Evolutionary conservation across 2,888 invertebrate genomes (phyloP), one percentile per base, ranked within the genome.

Genomic region (Mechanitis messenoides): DNA sequence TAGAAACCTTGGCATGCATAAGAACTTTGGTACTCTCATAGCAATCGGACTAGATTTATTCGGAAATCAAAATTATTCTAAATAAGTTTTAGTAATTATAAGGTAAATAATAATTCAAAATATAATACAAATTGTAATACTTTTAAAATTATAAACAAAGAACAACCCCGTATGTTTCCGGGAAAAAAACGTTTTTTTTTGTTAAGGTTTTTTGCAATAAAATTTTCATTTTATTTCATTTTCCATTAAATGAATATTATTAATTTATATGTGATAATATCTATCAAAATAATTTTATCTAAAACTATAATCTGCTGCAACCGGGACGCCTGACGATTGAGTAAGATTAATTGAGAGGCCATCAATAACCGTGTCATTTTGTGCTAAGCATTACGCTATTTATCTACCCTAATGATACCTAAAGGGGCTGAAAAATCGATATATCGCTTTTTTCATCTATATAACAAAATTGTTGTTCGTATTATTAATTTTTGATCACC

Each of bases 291-390:
- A 6, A 50, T 50, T 50, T 50, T 31, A 31, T 50, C 50, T 50
- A 42, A 38, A 42, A 42, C 42, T 50, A 50, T 50, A 50, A 50
- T 50, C 50, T 31, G 31, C n/a, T 31, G 50, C 50, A 63, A 54
- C 56, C 57, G 53, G 46, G 55, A 54, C 59, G 59, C 46, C 50
- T 45, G 64, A 61, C 62, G 68, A 65, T 59, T 72, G 74, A 74
- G 71, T 62, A 75, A 75, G 76, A 76, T 75, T 74, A 73, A 76
- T 75, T 69, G 72, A 64, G 56, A 59, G 28, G 68, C 67, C 74
- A 76, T 75, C 76, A 75, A 76, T 76, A 75, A 74, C 71, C 59
- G 64, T 67, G 72, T 68, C 73, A 71, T 67, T 62, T 61, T 50
- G 47, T 54, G 60, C 60, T 45, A 61, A 64, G 60, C 64, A 50